Conservation (phyloP, 2,888 invertebrate species). For the Caenorhabditis zanzibari region DNA sequence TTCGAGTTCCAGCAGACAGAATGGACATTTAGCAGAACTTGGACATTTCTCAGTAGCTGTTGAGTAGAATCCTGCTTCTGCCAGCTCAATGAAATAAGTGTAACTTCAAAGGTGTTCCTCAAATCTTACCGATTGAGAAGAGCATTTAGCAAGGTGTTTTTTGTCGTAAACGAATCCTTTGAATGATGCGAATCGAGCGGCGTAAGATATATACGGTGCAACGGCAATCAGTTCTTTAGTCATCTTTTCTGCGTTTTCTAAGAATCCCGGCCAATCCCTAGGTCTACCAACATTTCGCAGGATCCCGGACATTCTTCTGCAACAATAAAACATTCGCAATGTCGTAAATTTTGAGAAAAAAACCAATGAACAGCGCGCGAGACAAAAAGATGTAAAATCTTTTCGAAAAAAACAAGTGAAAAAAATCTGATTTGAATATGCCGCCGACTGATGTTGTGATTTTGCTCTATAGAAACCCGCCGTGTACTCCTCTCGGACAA, state of each 20-base stretch:
- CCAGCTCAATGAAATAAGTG: conserved; percentile 43
- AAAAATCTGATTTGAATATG: background rate
- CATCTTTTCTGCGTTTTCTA: background rate
- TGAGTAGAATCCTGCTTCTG: conserved; percentile 55
- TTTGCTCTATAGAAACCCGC: background rate
- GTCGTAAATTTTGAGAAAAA: too few species aligned
- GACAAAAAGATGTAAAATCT: background rate
- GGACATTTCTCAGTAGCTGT: conserved; percentile 17
- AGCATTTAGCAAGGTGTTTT: conserved; percentile 13
- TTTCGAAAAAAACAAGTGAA: background rate
- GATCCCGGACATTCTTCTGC: conserved; percentile 8
- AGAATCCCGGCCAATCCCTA: too few species aligned
- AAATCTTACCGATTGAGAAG: conserved; percentile 31
- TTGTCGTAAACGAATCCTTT: conserved; percentile 24
- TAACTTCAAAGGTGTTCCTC: background rate
- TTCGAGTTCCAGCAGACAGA: conserved; percentile 57
- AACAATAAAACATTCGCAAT: background rate
- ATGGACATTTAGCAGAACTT: conserved; percentile 53
- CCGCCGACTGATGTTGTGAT: conserved; percentile 3
- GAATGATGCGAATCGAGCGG: conserved; percentile 37
- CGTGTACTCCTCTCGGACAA: conserved; percentile 53
- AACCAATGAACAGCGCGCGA: too few species aligned
- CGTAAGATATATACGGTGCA: conserved; percentile 22
- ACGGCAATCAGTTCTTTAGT: background rate
- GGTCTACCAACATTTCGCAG: too few species aligned